These are phyloP conservation scores for Stictocephala bisonia DNA, from an alignment of 2,888 invertebrate genomes.

Conservation along the genomic window DNA sequence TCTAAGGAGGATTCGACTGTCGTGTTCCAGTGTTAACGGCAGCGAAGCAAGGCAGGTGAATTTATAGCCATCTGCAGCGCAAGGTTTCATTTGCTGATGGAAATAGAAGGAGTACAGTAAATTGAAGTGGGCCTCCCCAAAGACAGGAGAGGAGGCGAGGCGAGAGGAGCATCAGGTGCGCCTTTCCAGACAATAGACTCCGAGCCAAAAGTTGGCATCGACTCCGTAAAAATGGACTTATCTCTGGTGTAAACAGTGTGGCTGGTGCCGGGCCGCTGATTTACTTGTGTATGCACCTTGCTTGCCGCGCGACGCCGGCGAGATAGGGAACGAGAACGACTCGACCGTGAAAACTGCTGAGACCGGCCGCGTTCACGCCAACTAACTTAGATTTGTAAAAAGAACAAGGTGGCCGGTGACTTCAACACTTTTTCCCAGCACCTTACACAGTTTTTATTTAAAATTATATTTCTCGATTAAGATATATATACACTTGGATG, in stretches of 20 bases:
- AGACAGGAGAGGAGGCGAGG: too few relatives aligned
- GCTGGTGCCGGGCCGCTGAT: background rate
- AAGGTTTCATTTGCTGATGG: conserved; percentile 34
- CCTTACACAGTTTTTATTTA: too few relatives aligned
- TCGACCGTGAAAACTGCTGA: conserved; percentile 41
- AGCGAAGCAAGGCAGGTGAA: conserved; percentile 18
- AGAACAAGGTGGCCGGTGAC: conserved; percentile 35
- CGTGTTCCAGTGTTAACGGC: too few relatives aligned
- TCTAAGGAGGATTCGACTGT: too few relatives aligned
- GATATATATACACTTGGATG: too few relatives aligned
- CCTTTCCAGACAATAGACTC: conserved; percentile 20
- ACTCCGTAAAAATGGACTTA: background rate
- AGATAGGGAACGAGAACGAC: conserved; percentile 10
- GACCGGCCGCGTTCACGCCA: conserved; percentile 14
- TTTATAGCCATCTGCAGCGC: conserved; percentile 15
- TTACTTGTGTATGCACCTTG: conserved; percentile 20
- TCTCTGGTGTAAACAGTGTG: conserved; percentile 8
- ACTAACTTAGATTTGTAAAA: conserved; percentile 35
- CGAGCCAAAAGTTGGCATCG: conserved; percentile 3
- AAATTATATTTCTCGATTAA: too few relatives aligned
- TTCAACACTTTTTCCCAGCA: too few relatives aligned
- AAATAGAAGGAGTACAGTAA: conserved; percentile 36
- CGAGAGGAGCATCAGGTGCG: background rate
- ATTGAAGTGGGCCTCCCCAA: conserved; percentile 13
- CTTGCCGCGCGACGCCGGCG: background rate